phyloP scores from a whole-genome alignment of 2,113 vertebrate genomes.

The Nestor notabilis region DNA sequence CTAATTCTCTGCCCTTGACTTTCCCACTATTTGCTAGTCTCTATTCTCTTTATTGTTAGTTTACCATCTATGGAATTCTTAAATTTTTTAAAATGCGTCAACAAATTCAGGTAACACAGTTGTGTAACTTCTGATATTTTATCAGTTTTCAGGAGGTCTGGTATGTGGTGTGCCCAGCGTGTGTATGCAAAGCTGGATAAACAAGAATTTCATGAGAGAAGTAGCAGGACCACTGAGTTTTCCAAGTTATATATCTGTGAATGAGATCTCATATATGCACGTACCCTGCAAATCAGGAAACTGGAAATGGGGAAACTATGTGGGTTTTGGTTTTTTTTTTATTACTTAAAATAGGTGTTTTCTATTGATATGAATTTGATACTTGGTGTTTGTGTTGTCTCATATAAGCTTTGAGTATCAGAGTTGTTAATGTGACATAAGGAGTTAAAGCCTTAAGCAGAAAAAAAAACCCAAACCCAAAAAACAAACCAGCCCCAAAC shows the following conservation, averaged over 20 bases:
- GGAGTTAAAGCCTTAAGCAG: background rate
- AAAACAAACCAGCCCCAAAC: background rate
- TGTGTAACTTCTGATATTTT: background rate
- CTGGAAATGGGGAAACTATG: background rate
- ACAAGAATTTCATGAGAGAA: background rate
- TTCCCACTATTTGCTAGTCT: background rate
- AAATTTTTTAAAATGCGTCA: background rate
- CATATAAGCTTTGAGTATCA: background rate
- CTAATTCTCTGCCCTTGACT: background rate
- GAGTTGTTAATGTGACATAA: background rate
- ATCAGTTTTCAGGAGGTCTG: background rate
- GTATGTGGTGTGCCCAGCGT: background rate
- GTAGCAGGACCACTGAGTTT: background rate
- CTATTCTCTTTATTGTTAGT: background rate
- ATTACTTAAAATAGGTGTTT: background rate
- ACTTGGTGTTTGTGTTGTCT: background rate
- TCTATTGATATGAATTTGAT: background rate
- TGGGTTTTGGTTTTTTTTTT: background rate
- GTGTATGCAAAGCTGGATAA: background rate
- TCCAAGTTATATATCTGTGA: background rate
- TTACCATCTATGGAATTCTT: background rate
- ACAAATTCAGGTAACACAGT: background rate
- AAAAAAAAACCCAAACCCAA: background rate
- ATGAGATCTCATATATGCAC: background rate
- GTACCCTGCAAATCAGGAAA: background rate